A percentile compares a stretch with the other conserved stretches of the same genome.
These are phyloP conservation scores for Lycocorax pyrrhopterus DNA, from an alignment of 2,113 vertebrate species.

Conservation along the genomic window DNA sequence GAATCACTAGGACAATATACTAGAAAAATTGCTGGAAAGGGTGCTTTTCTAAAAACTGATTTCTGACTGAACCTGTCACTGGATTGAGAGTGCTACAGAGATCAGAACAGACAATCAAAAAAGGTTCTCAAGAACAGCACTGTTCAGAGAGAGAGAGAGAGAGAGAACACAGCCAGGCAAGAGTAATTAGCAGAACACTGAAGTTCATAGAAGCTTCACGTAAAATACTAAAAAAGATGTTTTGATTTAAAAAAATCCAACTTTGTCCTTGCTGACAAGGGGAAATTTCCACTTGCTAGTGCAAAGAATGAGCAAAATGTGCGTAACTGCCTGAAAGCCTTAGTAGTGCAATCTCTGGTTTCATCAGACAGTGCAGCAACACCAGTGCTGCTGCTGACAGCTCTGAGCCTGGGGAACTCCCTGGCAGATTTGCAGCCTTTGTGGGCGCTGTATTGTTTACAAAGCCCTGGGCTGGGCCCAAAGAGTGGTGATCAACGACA, in stretches of 20 bases:
- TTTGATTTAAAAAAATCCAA: background rate
- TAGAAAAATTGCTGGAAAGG: background rate
- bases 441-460: background rate
- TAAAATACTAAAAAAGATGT: background rate
- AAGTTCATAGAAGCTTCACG: background rate
- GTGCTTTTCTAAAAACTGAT: background rate
- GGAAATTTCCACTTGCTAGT: background rate
- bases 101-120: background rate
- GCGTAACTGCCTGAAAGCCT: background rate
- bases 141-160: background rate
- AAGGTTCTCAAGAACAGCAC: background rate
- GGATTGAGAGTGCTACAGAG: background rate
- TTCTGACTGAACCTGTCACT: background rate
- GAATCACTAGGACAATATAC: background rate
- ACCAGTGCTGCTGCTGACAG: background rate
- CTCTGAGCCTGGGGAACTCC: background rate
- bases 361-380: background rate
- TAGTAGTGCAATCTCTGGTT: background rate
- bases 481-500: background rate
- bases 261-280: background rate
- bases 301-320: background rate
- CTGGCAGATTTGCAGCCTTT: background rate
- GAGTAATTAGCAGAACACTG: background rate
- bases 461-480: background rate
- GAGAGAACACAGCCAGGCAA: background rate